Evolutionary conservation across 2,888 invertebrate species (phyloP), one percentile per base, ranked within the genome.

Genomic region (Tupiocoris notatus): DNA sequence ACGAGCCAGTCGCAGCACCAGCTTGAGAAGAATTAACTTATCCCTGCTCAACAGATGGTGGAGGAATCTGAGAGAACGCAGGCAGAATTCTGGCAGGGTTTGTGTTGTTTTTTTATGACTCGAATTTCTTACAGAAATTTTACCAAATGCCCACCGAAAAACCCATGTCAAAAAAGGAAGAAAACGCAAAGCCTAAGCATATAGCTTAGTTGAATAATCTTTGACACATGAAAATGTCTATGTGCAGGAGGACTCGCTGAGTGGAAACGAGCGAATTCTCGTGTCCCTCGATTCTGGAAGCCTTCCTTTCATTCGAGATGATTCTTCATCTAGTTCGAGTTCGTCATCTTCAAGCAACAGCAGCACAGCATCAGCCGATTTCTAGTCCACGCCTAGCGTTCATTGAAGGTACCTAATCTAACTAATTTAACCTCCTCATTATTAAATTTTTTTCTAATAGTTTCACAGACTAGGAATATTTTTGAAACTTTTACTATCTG

Each of bases 11-110:
- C 62, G 73, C n/a, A 22, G 62, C 12, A 39, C 39, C 1, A 73
- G 62, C n/a, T 7, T 24, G 9, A 73, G 73, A 39, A 39, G 39
- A 6, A 18, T 61, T 18, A 61, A 73, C 12, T 61, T 62, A 7
- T 62, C 62, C 6, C 73, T 73, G n/a, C 21, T 73, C 54, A 73
- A 73, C 73, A 56, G 73, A 54, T 73, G 61, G 73, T 73, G 73
- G 73, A 70, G 59, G 20, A 70, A 58, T n/a, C 21, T 62, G 9
- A 62, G 63, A 1, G 17, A 18, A 20, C 59, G 39, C 39, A 3
- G 39, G 12, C 39, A 39, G 12, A 39, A 12, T 12, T 7, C 39
- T 39, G 39, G 39, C 39, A 39, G 39, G 39, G 39, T 39, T 18
- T 17, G 6, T 59, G 12, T n/a, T 59, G 12, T 59, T 59, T 59